These are phyloP conservation scores for Lamprotornis superbus DNA, from an alignment of 2,113 vertebrate species.

Conservation along the genomic window DNA sequence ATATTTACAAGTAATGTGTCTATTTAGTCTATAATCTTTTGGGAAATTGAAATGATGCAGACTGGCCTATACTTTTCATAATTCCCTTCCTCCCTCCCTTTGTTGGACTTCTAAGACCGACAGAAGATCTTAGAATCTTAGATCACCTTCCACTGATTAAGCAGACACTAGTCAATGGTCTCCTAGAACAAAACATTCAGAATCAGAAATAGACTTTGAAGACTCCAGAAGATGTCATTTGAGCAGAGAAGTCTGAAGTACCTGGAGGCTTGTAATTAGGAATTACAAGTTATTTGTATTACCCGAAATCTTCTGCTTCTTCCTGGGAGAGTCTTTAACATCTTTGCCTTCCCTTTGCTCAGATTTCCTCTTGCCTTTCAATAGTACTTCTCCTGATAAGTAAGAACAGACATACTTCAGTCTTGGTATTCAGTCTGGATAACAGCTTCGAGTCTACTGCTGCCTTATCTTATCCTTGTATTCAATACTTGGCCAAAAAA, in stretches of 20 bases:
- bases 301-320: constrained; percentile 75
- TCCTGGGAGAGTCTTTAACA: constrained; percentile 67
- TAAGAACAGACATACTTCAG: constrained; percentile 19
- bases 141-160: background rate
- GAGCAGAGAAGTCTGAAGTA: background rate
- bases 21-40: background rate
- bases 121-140: background rate
- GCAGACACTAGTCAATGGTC: background rate
- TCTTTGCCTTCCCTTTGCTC: constrained; percentile 64
- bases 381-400: background rate
- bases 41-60: background rate
- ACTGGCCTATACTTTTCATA: background rate
- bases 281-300: constrained; percentile 10
- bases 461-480: background rate
- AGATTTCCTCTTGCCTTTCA: constrained; percentile 71
- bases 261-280: background rate
- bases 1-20: background rate
- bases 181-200: background rate
- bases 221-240: background rate
- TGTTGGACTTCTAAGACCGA: background rate
- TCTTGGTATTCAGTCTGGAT: background rate
- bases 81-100: background rate
- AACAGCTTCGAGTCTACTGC: constrained; percentile 18
- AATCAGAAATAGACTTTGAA: background rate
- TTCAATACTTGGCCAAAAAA: background rate